These are phyloP conservation scores for Galago senegalensis DNA, from an alignment of 2,797 vertebrate species.

Conservation along the genomic window DNA sequence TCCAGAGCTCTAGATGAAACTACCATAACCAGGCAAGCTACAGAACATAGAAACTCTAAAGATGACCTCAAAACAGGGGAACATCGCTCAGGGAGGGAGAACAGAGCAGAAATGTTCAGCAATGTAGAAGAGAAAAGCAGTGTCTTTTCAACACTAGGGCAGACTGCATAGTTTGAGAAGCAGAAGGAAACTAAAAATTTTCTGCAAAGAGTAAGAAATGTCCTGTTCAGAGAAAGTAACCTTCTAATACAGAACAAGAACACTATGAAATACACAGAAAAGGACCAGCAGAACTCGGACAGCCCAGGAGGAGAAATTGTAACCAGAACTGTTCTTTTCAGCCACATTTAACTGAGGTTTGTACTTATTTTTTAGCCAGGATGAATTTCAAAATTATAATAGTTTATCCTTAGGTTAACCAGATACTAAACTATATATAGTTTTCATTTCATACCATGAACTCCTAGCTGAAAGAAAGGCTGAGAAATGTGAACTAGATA, in stretches of 20 bases:
- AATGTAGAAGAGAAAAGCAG: neutral
- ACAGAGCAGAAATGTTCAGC: neutral
- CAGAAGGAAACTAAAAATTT: slow-evolving; percentile 56
- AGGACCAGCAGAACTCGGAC: neutral
- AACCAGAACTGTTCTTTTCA: slow-evolving; percentile 2
- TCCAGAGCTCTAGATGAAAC: slow-evolving; percentile 31
- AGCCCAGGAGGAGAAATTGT: neutral
- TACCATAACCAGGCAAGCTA: neutral
- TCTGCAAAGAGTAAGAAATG: slow-evolving; percentile 56
- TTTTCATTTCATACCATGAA: slow-evolving; percentile 31
- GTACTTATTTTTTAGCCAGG: neutral
- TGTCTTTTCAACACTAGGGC: slow-evolving; percentile 2
- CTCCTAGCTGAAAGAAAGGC: neutral
- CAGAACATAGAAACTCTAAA: neutral
- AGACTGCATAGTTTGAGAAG: slow-evolving; percentile 50
- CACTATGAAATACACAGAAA: slow-evolving; percentile 28
- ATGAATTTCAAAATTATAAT: neutral
- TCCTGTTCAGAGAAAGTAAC: slow-evolving; percentile 37
- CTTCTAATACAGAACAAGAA: slow-evolving; percentile 43
- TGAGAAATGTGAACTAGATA: neutral
- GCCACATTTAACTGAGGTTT: neutral
- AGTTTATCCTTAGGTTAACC: neutral
- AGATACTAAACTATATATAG: neutral
- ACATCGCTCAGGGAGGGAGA: neutral
- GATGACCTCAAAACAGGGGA: neutral